phyloP scores from a whole-genome alignment of 1,140 invertebrate genomes.

The Leptinotarsa texana region DNA sequence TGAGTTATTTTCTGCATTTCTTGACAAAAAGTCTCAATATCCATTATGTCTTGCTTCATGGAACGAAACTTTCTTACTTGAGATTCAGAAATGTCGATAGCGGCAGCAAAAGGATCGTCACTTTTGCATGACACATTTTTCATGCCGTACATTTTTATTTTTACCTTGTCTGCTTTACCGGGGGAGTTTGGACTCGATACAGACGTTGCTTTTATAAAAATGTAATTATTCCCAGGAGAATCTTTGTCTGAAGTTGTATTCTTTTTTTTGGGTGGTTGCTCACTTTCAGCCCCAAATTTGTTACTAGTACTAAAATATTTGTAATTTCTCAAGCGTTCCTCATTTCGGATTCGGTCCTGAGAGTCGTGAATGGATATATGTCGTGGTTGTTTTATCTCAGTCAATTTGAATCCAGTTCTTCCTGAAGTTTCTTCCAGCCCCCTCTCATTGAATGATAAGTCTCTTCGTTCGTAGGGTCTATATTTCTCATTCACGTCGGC shows the following conservation, averaged over 20 bases:
- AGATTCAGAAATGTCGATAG: slow-evolving; percentile 11
- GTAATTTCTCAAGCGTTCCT: slow-evolving; percentile 2
- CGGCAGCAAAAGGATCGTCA: neutral
- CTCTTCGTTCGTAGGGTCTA: neutral
- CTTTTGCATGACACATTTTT: neutral
- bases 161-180: too few species aligned
- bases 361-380: neutral
- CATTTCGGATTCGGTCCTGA: neutral
- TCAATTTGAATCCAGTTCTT: neutral
- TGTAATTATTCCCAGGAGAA: too few species aligned
- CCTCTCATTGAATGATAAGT: neutral
- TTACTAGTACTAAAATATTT: too few species aligned
- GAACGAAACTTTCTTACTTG: neutral
- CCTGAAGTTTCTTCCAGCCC: neutral
- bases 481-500: neutral
- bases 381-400: slow-evolving; percentile 4
- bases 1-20: neutral
- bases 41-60: slow-evolving; percentile 14
- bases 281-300: too few species aligned
- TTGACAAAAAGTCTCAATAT: slow-evolving; percentile 11
- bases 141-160: too few species aligned
- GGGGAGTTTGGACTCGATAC: too few species aligned
- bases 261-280: too few species aligned
- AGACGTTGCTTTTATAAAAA: too few species aligned
- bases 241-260: too few species aligned